A percentile compares a stretch with the other conserved stretches of the same genome.
phyloP scores from a whole-genome alignment of 2,113 vertebrate species.

The Brachypodius melanocephalos region DNA sequence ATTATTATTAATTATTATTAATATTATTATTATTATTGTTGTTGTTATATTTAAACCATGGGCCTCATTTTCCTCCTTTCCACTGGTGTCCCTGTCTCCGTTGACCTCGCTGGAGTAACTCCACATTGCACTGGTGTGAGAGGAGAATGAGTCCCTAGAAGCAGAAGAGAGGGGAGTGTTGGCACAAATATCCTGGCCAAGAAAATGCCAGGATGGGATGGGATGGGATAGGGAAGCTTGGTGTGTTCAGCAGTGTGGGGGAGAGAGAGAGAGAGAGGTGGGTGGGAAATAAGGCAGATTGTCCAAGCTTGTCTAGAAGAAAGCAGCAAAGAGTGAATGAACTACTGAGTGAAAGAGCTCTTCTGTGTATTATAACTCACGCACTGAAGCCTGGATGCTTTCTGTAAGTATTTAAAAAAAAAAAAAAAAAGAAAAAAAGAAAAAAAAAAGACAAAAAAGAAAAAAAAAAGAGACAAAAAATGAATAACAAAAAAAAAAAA shows the following conservation, averaged over 20 bases:
- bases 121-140: slow-evolving; percentile 59
- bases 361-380: slow-evolving; percentile 80
- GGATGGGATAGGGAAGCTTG: neutral
- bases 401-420: slow-evolving; percentile 80
- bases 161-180: slow-evolving; percentile 24
- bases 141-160: slow-evolving; percentile 53
- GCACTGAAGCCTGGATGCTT: slow-evolving; percentile 86
- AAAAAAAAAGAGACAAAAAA: neutral
- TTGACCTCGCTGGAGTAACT: slow-evolving; percentile 53
- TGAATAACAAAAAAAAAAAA: too few relatives aligned
- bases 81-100: slow-evolving; percentile 45
- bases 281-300: neutral
- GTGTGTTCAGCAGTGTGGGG: neutral
- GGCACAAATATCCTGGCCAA: neutral
- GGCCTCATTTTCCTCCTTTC: slow-evolving; percentile 45
- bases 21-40: slow-evolving; percentile 39
- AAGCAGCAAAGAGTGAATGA: slow-evolving; percentile 75
- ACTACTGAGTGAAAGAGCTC: slow-evolving; percentile 91
- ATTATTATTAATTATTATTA: neutral
- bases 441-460: too few relatives aligned
- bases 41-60: slow-evolving; percentile 52
- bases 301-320: neutral
- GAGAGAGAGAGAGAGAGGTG: neutral
- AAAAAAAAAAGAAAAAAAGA: rapidly evolving
- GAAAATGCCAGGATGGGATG: neutral